Conservation (phyloP, 2,888 invertebrate genomes). For the Ophioninae sp. region DNA sequence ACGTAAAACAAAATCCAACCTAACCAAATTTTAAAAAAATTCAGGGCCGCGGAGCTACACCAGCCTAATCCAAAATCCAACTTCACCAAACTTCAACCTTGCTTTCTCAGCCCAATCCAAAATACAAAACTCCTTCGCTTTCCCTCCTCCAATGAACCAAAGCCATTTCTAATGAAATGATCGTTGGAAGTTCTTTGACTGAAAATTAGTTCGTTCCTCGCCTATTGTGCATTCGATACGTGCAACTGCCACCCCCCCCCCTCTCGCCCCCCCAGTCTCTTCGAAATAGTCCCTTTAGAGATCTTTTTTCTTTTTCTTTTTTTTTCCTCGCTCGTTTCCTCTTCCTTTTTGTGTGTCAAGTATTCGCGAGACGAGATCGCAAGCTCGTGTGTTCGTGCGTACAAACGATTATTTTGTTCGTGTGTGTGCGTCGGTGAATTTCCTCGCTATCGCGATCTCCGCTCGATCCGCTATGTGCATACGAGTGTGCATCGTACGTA, state of each 20-base stretch:
- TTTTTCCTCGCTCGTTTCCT: constrained; percentile 12
- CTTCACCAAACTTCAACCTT: no score
- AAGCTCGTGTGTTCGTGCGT: neutral
- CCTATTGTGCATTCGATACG: constrained; percentile 3
- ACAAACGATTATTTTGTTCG: no score
- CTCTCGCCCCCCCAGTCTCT: no score
- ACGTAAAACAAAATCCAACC: no score
- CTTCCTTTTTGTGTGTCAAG: constrained; percentile 58
- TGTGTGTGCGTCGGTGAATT: constrained; percentile 30
- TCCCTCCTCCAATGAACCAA: neutral
- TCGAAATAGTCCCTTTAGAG: neutral
- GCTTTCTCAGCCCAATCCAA: no score
- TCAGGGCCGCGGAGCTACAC: no score
- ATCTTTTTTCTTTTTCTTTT: constrained; percentile 6
- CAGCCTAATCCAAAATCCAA: no score
- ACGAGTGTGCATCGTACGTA: neutral
- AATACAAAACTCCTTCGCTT: no score
- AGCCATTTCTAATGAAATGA: neutral
- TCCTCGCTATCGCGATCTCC: constrained; percentile 46
- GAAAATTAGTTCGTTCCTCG: constrained; percentile 3
- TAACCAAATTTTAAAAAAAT: no score
- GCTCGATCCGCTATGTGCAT: neutral
- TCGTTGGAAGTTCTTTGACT: constrained; percentile 4
- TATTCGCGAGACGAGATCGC: constrained; percentile 32
- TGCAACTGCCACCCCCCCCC: neutral